phyloP scores from a whole-genome alignment of 2,797 vertebrate genomes.

The Alfaro cultratus region DNA sequence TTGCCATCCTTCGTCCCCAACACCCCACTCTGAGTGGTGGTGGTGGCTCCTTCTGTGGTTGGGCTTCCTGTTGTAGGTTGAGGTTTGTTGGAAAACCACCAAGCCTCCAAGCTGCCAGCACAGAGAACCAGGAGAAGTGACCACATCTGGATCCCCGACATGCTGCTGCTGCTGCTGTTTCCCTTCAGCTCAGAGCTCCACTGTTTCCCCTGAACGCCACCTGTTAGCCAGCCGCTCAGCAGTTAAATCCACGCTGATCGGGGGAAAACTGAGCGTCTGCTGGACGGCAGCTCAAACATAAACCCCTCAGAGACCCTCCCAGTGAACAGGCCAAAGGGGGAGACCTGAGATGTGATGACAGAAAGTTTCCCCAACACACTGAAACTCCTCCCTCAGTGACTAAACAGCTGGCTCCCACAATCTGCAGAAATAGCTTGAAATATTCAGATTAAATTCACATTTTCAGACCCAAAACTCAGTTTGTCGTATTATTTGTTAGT shows the following conservation, averaged over 20 bases:
- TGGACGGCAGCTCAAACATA: constrained; percentile 42
- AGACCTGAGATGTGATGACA: constrained; percentile 25
- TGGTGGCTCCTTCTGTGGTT: background rate
- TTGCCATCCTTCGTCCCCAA: constrained; percentile 52
- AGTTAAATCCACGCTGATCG: constrained; percentile 40
- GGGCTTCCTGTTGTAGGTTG: background rate
- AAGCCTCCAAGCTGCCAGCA: constrained; percentile 54
- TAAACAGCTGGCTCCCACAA: constrained; percentile 12
- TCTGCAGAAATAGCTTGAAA: constrained; percentile 24
- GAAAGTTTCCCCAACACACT: constrained; percentile 40
- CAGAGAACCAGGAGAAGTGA: constrained; percentile 60
- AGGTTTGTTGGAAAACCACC: background rate
- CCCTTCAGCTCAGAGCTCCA: constrained; percentile 10
- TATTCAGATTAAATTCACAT: background rate
- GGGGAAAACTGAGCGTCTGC: constrained; percentile 47
- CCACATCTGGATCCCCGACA: constrained; percentile 53
- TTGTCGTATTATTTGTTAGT: background rate
- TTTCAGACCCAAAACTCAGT: background rate
- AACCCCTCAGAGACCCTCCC: constrained; percentile 61
- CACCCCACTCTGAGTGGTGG: background rate
- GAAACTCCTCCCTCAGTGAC: constrained; percentile 58
- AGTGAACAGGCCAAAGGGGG: constrained; percentile 24
- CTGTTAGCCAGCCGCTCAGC: constrained; percentile 42
- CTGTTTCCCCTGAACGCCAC: constrained; percentile 39
- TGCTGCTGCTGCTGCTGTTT: constrained; percentile 34